Evolutionary conservation across 1,140 invertebrate species (phyloP).

Genomic region (Ips typographus): DNA sequence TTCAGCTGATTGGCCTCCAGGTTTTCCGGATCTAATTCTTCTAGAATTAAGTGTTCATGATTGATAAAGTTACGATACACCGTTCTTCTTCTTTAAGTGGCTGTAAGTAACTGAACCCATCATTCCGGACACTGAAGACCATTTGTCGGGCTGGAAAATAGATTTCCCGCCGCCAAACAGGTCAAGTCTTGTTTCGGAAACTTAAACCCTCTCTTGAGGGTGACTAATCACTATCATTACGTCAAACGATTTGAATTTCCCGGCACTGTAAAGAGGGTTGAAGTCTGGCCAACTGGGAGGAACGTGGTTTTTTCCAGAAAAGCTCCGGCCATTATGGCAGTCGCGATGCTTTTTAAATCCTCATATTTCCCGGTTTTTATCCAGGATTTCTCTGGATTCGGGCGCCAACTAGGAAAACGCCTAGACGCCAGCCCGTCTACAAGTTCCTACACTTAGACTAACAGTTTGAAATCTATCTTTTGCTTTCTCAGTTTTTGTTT

Average conservation of each 20-base stretch:
- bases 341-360: constrained; percentile 33
- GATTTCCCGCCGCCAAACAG: background rate
- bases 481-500: background rate
- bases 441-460: background rate
- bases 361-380: constrained; percentile 33
- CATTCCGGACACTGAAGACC: background rate
- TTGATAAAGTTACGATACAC: too few species aligned
- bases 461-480: background rate
- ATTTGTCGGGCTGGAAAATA: constrained; percentile 2
- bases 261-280: background rate
- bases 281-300: background rate
- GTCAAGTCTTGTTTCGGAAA: background rate
- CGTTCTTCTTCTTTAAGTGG: too few species aligned
- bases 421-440: constrained; percentile 28
- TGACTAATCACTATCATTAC: constrained; percentile 4
- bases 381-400: constrained; percentile 21
- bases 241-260: background rate
- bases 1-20: too few species aligned
- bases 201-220: constrained; percentile 10
- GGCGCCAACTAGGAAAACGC: constrained; percentile 33
- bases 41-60: too few species aligned
- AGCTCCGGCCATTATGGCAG: constrained; percentile 28
- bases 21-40: too few species aligned
- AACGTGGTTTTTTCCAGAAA: constrained; percentile 23
- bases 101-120: too few species aligned